Percentiles rank a stretch among this genome's conserved stretches.
phyloP scores from a whole-genome alignment of 2,797 vertebrate genomes.

The Enteromius afrohamiltoni region DNA sequence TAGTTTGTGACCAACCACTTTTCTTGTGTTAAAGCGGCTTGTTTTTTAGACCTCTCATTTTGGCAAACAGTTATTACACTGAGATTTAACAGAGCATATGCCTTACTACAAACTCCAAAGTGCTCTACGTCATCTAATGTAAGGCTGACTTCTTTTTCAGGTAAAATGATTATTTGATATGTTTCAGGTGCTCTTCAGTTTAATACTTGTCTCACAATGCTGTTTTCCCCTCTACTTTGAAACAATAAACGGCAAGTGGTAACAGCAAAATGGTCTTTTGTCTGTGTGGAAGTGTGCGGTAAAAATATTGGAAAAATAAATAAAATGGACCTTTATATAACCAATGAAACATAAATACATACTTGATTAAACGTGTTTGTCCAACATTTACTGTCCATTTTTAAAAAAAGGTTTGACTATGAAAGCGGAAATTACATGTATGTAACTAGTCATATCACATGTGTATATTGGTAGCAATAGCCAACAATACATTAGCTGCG shows the following conservation, averaged over 20 bases:
- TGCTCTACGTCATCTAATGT: background rate
- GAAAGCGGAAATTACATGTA: background rate
- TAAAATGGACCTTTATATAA: background rate
- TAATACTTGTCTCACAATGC: background rate
- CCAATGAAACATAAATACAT: background rate
- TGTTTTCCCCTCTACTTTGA: background rate
- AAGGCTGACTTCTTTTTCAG: background rate
- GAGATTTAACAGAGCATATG: background rate
- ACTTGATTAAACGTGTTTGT: background rate
- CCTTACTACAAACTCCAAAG: background rate
- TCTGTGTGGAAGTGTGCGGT: background rate
- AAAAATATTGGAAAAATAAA: no score
- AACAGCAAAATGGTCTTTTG: background rate
- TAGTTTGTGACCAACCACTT: background rate
- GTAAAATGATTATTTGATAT: background rate
- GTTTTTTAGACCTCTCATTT: background rate
- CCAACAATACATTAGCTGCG: no score
- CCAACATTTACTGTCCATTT: background rate
- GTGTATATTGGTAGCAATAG: no score
- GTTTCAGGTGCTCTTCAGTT: background rate
- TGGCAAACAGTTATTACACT: background rate
- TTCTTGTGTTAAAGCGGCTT: background rate
- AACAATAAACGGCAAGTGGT: constrained; percentile 8
- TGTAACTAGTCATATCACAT: no score
- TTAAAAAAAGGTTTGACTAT: no score